Conservation (phyloP, 2,888 invertebrate species). For the Ditula angustiorana region DNA sequence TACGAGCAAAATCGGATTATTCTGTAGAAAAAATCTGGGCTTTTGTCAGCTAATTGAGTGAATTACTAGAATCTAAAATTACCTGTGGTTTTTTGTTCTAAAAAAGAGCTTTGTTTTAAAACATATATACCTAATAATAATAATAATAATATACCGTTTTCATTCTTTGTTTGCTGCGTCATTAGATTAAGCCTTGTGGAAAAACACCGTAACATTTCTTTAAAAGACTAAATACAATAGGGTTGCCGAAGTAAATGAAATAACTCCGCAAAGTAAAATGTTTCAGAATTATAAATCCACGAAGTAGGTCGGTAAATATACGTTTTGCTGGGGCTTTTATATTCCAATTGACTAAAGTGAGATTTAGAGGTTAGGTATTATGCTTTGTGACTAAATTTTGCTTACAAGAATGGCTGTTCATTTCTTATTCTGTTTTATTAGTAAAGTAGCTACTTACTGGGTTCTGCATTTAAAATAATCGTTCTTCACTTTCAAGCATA, state of each 20-base stretch:
- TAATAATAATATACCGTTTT: not conserved
- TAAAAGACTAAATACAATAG: slow-evolving; percentile 3
- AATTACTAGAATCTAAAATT: not conserved
- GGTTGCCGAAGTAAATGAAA: not conserved
- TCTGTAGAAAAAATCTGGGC: not conserved
- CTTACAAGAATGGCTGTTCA: not conserved
- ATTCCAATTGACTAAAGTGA: not conserved
- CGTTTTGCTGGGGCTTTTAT: not conserved
- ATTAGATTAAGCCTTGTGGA: slow-evolving; percentile 1
- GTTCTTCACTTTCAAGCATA: not conserved
- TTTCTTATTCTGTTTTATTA: no score
- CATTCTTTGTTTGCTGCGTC: not conserved
- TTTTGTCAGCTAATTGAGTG: not conserved
- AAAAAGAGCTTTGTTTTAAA: not conserved
- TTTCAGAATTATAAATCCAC: not conserved
- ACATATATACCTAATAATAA: no score
- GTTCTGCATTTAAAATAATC: not conserved
- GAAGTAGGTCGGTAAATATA: not conserved
- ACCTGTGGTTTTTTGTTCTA: not conserved
- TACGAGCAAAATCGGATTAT: not conserved
- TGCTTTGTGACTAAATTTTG: not conserved
- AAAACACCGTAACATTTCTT: not conserved
- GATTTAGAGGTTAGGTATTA: not conserved
- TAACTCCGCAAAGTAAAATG: slow-evolving; percentile 5
- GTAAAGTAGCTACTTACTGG: not conserved